These are phyloP conservation scores for Genyomyrus donnyi DNA, from an alignment of 2,113 vertebrate genomes.

Conservation along the genomic window DNA sequence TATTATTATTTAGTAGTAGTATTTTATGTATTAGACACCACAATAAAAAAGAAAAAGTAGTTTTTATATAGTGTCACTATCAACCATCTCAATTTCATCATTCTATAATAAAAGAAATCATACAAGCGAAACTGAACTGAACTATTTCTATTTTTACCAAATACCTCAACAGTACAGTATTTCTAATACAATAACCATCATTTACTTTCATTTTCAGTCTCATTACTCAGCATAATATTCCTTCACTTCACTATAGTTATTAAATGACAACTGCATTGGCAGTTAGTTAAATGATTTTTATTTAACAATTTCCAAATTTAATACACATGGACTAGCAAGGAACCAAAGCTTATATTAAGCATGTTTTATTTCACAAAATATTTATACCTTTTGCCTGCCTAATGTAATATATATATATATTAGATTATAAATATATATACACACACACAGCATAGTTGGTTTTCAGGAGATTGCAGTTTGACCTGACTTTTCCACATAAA, in stretches of 20 bases:
- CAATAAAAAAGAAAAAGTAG: not conserved
- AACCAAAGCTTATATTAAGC: not conserved
- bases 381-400: not conserved
- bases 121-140: not conserved
- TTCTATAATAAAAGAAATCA: not conserved
- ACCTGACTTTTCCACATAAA: not conserved
- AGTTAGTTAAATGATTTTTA: not conserved
- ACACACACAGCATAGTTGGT: not conserved
- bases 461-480: not conserved
- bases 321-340: not conserved
- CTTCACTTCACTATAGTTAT: not conserved
- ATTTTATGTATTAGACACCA: not conserved
- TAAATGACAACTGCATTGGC: too few species aligned
- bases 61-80: not conserved
- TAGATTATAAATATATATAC: too few species aligned
- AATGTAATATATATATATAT: too few species aligned
- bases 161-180: not conserved
- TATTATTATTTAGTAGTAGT: not conserved
- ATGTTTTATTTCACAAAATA: not conserved
- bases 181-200: not conserved
- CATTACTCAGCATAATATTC: not conserved
- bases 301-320: not conserved
- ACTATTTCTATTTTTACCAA: not conserved
- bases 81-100: not conserved
- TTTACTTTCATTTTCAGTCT: not conserved